Evolutionary conservation across 2,888 invertebrate genomes (phyloP), one percentile per base, ranked within the genome.

Genomic region (Himalopsyche tibetana): DNA sequence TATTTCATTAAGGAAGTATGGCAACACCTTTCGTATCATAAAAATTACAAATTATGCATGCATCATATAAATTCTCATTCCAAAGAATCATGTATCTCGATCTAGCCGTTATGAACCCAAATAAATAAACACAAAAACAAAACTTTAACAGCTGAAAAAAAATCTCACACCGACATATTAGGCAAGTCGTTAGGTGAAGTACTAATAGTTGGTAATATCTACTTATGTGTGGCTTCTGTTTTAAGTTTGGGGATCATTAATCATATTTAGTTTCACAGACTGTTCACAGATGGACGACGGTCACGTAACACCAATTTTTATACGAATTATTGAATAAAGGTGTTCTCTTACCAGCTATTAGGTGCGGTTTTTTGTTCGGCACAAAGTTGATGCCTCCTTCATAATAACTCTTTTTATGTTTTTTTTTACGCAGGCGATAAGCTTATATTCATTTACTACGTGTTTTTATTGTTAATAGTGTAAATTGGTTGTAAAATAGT

Each of bases 251-350:
- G 8, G 3, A 63, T 63, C 63, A 63, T 63, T 63, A 63, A 63
- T 63, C 63, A 63, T 63, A 63, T 63, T 63, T 63, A 63, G 63
- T 63, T 63, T 63, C 63, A 63, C 19, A 28, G 63, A 63, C 63
- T 28, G 63, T 63, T 63, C 63, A 63, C 63, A 63, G 63, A 63
- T 63, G 63, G 63, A 63, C 63, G 19, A 63, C 63, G 63, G 19
- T 63, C 63, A 63, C 19, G 19, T 63, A 63, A 11, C 63, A 63
- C 19, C 63, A 19, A 63, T 63, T 63, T 63, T 63, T 28, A 19
- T 19, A 19, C 63, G 63, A 63, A 63, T 63, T 63, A 63, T 63
- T 63, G 63, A 63, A 63, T 63, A 63, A 63, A 63, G 63, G 63
- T 63, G 63, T 63, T 19, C 63, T 63, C 19, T 63, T 63, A 63